These are phyloP conservation scores for Microplitis deprimator DNA, from an alignment of 2,888 invertebrate species.

Conservation along the genomic window DNA sequence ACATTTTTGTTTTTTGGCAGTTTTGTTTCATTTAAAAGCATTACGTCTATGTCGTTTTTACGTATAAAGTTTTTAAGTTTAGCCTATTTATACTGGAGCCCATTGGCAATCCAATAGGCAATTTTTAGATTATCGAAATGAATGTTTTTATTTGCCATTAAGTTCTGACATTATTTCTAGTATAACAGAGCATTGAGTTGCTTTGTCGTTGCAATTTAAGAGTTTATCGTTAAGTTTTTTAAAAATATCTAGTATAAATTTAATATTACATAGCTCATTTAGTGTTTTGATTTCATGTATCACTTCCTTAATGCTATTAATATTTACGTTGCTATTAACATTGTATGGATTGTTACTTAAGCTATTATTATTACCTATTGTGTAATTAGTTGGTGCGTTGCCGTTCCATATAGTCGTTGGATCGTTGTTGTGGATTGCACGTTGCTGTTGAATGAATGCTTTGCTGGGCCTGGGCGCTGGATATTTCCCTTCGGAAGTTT, in stretches of 20 bases:
- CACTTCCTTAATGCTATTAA: background rate
- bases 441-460: too few species aligned
- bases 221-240: background rate
- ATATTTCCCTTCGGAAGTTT: too few species aligned
- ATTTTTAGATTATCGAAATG: background rate
- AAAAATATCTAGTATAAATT: slow-evolving; percentile 5
- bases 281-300: slow-evolving; percentile 24
- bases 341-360: too few species aligned
- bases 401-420: too few species aligned
- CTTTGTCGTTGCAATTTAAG: background rate
- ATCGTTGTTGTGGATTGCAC: too few species aligned
- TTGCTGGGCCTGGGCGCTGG: too few species aligned
- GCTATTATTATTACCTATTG: too few species aligned
- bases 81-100: slow-evolving; percentile 33
- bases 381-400: too few species aligned
- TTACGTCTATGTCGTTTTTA: slow-evolving; percentile 37
- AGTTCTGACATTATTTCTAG: background rate
- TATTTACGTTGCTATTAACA: background rate
- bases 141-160: slow-evolving; percentile 7
- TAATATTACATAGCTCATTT: slow-evolving; percentile 18
- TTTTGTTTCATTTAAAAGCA: slow-evolving; percentile 45
- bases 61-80: slow-evolving; percentile 42
- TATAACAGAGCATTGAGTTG: slow-evolving; percentile 37
- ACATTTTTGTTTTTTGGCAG: slow-evolving; percentile 18
- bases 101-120: slow-evolving; percentile 45